Conservation (phyloP, 2,888 invertebrate species). For the Pyrochroa serraticornis region DNA sequence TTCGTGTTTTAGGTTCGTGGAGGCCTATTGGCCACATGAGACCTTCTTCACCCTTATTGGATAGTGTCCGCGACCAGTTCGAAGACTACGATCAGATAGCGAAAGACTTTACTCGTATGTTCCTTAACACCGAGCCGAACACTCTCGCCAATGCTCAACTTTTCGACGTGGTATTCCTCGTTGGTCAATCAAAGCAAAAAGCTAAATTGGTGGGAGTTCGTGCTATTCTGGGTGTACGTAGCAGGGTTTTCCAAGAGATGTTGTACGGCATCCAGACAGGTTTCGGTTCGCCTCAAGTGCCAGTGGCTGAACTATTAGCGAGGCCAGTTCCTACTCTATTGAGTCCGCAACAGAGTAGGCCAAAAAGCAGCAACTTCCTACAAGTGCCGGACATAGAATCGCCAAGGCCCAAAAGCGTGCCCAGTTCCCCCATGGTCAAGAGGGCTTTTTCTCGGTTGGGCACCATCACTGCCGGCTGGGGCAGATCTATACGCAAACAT, state of each 20-base stretch:
- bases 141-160: constrained; percentile 78
- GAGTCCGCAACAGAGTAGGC: constrained; percentile 84
- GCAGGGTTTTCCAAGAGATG: constrained; percentile 94
- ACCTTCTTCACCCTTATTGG: constrained; percentile 88
- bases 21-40: constrained; percentile 94
- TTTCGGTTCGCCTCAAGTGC: constrained; percentile 91
- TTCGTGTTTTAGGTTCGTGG: constrained; percentile 74
- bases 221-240: constrained; percentile 89
- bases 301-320: constrained; percentile 85
- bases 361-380: constrained; percentile 89
- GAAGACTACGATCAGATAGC: constrained; percentile 94
- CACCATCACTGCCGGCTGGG: constrained; percentile 90
- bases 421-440: constrained; percentile 93
- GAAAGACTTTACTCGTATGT: constrained; percentile 89
- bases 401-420: constrained; percentile 89
- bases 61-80: constrained; percentile 91
- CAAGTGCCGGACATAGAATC: constrained; percentile 89
- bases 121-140: constrained; percentile 83
- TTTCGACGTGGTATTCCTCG: constrained; percentile 89
- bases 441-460: constrained; percentile 89
- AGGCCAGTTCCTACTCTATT: constrained; percentile 85
- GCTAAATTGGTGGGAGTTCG: constrained; percentile 85
- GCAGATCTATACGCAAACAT: constrained; percentile 83
- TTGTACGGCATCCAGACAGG: constrained; percentile 92
- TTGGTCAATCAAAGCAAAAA: constrained; percentile 91